These are phyloP conservation scores for Emesis furor DNA, from an alignment of 2,888 invertebrate species.

Conservation along the genomic window DNA sequence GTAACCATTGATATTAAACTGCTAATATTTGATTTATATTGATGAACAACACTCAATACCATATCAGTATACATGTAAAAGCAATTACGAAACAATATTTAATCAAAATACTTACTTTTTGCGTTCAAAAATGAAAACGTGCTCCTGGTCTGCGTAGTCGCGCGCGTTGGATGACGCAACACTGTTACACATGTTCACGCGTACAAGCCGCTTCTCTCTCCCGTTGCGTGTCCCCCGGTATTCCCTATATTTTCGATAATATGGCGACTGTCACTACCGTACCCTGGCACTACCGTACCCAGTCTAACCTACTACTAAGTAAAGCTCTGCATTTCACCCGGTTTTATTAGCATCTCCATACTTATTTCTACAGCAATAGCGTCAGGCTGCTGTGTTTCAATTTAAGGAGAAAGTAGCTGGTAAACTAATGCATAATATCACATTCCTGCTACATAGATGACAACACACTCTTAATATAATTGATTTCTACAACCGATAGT, in stretches of 20 bases:
- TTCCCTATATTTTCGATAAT: background rate
- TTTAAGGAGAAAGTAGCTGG: too few relatives aligned
- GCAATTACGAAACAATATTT: slow-evolving; percentile 4
- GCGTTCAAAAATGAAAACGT: background rate
- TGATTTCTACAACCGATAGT: too few relatives aligned
- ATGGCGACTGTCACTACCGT: too few relatives aligned
- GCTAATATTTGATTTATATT: slow-evolving; percentile 14
- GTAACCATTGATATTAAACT: slow-evolving; percentile 6
- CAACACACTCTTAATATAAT: too few relatives aligned
- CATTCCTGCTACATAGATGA: too few relatives aligned
- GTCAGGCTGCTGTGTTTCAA: too few relatives aligned
- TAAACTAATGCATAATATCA: too few relatives aligned
- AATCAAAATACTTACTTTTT: slow-evolving; percentile 19
- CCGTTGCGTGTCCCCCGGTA: background rate
- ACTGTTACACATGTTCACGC: background rate
- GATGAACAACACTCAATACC: slow-evolving; percentile 14
- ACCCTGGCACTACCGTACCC: too few relatives aligned
- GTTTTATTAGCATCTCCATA: too few relatives aligned
- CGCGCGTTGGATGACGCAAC: background rate
- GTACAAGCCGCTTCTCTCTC: background rate
- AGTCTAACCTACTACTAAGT: too few relatives aligned
- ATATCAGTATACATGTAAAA: background rate
- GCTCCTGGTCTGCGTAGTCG: background rate
- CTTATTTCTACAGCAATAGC: too few relatives aligned
- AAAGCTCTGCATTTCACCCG: too few relatives aligned